These are phyloP conservation scores for Dendrolimus pini DNA, from an alignment of 2,888 invertebrate genomes.

Conservation along the genomic window DNA sequence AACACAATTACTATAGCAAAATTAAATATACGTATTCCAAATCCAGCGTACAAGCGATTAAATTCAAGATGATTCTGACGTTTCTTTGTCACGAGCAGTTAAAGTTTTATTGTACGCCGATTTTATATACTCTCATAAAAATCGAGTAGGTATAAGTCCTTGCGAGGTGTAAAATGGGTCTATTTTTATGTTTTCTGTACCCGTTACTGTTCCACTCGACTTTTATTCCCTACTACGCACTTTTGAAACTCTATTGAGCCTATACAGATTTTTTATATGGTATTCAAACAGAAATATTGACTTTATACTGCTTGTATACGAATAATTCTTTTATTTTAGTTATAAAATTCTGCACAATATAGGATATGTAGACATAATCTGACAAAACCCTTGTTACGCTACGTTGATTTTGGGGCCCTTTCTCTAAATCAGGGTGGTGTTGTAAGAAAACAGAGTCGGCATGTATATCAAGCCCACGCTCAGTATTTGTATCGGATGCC, in stretches of 20 bases:
- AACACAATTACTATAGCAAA: too few relatives aligned
- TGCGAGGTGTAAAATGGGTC: conserved; percentile 64
- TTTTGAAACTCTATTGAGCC: conserved; percentile 42
- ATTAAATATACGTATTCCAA: too few relatives aligned
- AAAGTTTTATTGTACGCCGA: conserved; percentile 61
- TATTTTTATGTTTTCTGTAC: conserved; percentile 55
- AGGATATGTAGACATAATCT: too few relatives aligned
- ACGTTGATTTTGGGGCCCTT: too few relatives aligned
- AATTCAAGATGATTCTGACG: conserved; percentile 27
- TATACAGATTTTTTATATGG: conserved; percentile 12
- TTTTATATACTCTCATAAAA: conserved; percentile 59
- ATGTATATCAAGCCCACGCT: too few relatives aligned
- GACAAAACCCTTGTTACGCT: too few relatives aligned
- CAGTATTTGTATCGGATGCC: too few relatives aligned
- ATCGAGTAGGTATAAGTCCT: conserved; percentile 42
- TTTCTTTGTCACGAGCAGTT: conserved; percentile 45
- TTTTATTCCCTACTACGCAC: conserved; percentile 55
- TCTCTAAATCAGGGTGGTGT: too few relatives aligned
- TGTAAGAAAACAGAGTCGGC: too few relatives aligned
- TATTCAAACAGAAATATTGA: not conserved
- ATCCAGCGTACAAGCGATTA: too few relatives aligned
- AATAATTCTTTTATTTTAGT: not conserved
- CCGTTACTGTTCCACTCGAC: conserved; percentile 54
- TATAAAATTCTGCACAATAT: too few relatives aligned
- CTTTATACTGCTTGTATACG: conserved; percentile 29